phyloP scores from a whole-genome alignment of 2,113 vertebrate genomes.

The Theristicus caerulescens region DNA sequence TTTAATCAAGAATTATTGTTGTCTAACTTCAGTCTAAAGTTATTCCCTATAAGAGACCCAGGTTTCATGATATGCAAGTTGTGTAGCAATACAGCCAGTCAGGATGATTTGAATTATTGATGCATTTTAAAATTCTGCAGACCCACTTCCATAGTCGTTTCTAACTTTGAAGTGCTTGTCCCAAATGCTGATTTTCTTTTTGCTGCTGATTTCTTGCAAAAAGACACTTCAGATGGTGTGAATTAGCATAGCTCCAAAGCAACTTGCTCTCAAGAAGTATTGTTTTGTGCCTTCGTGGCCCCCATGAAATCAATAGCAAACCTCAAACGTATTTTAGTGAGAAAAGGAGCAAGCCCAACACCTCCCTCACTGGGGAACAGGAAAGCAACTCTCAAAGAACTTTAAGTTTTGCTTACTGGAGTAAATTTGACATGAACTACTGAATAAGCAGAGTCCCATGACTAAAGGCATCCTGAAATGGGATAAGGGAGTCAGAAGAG shows the following conservation, averaged over 20 bases:
- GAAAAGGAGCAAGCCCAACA: neutral
- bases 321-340: neutral
- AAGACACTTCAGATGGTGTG: neutral
- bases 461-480: constrained; percentile 64
- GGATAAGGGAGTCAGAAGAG: constrained; percentile 53
- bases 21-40: neutral
- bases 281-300: neutral
- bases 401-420: constrained; percentile 19
- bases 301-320: constrained; percentile 5
- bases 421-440: constrained; percentile 59
- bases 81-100: neutral
- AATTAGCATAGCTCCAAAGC: neutral
- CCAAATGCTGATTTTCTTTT: neutral
- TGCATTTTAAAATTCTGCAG: neutral
- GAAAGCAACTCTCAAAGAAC: neutral
- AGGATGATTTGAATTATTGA: neutral
- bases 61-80: neutral
- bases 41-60: neutral
- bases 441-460: constrained; percentile 42
- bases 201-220: neutral
- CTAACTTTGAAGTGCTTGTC: neutral
- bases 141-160: neutral
- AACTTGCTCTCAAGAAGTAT: neutral
- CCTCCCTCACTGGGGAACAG: neutral
- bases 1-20: neutral